A percentile compares a stretch with the other conserved stretches of the same genome.
These are phyloP conservation scores for Macrosoma leucophasiata DNA, from an alignment of 2,888 invertebrate species.

Conservation along the genomic window DNA sequence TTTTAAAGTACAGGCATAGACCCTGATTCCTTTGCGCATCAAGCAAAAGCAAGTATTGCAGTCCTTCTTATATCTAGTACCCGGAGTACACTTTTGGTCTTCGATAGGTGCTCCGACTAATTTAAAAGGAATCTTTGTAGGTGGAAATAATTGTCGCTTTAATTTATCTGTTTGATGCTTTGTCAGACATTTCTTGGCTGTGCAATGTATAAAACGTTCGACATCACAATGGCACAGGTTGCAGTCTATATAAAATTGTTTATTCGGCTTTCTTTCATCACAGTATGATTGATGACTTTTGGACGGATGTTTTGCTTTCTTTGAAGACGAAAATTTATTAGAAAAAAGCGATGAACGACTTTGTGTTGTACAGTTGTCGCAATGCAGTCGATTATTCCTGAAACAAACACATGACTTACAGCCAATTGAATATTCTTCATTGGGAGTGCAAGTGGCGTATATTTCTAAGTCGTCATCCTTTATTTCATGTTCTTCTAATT, in stretches of 20 bases:
- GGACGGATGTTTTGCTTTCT: not conserved
- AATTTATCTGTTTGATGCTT: no score
- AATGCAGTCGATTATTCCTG: constrained; percentile 59
- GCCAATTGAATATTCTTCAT: constrained; percentile 58
- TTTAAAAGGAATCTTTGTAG: constrained; percentile 1
- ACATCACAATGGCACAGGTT: constrained; percentile 71
- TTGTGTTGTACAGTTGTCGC: constrained; percentile 38
- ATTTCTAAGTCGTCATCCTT: constrained; percentile 35
- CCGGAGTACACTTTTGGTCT: constrained; percentile 38
- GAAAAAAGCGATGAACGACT: not conserved
- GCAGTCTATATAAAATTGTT: constrained; percentile 61
- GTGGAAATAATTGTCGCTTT: no score
- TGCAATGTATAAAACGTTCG: constrained; percentile 53
- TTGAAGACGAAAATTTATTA: not conserved
- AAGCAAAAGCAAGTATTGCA: constrained; percentile 56
- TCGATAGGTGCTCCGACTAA: constrained; percentile 26
- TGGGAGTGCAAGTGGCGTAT: constrained; percentile 51
- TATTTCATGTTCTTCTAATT: not conserved
- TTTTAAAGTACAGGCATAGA: constrained; percentile 55
- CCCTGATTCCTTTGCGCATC: constrained; percentile 33
- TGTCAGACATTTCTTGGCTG: constrained; percentile 47
- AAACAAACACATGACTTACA: constrained; percentile 71
- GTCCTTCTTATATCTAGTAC: constrained; percentile 39
- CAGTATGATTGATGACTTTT: constrained; percentile 31
- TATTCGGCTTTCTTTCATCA: constrained; percentile 35